Percentiles rank a stretch among this genome's conserved stretches.
Conservation (phyloP, 1,140 invertebrate species). For the Trypoxylus dichotomus region DNA sequence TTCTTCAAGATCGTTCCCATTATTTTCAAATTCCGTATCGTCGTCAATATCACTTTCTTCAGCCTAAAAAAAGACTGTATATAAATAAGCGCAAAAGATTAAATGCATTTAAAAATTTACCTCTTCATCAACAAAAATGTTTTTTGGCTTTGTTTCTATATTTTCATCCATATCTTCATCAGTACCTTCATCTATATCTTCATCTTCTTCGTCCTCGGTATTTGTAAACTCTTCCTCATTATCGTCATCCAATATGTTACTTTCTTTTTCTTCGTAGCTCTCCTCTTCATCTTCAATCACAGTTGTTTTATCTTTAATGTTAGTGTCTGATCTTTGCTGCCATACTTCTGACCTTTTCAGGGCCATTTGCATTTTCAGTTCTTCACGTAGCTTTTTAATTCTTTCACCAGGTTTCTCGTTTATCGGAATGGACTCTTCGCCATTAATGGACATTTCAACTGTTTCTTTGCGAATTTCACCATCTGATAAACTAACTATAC, state of each 20-base stretch:
- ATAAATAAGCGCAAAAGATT: neutral
- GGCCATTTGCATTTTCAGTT: constrained; percentile 65
- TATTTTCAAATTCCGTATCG: constrained; percentile 44
- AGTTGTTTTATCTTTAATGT: constrained; percentile 50
- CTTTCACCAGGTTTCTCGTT: constrained; percentile 63
- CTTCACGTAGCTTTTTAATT: constrained; percentile 62
- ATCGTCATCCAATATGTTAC: constrained; percentile 52
- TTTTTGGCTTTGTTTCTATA: constrained; percentile 36
- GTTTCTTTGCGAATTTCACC: constrained; percentile 53
- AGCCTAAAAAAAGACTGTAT: constrained; percentile 31
- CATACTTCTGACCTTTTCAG: constrained; percentile 64
- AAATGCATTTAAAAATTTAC: constrained; percentile 44
- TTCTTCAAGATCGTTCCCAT: constrained; percentile 45
- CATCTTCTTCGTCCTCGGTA: constrained; percentile 48
- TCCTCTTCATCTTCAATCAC: constrained; percentile 37
- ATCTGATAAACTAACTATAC: constrained; percentile 51
- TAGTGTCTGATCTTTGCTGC: constrained; percentile 58
- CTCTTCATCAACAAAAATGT: constrained; percentile 35
- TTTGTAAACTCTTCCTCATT: constrained; percentile 51
- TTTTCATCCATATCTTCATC: constrained; percentile 37
- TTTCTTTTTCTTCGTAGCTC: constrained; percentile 35
- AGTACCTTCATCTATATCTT: constrained; percentile 47
- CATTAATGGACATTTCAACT: constrained; percentile 51
- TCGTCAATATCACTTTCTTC: constrained; percentile 50
- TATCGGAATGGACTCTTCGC: constrained; percentile 43